A percentile compares a stretch with the other conserved stretches of the same genome.
Conservation (phyloP, 2,888 invertebrate genomes). For the Yponomeuta plumbellus region DNA sequence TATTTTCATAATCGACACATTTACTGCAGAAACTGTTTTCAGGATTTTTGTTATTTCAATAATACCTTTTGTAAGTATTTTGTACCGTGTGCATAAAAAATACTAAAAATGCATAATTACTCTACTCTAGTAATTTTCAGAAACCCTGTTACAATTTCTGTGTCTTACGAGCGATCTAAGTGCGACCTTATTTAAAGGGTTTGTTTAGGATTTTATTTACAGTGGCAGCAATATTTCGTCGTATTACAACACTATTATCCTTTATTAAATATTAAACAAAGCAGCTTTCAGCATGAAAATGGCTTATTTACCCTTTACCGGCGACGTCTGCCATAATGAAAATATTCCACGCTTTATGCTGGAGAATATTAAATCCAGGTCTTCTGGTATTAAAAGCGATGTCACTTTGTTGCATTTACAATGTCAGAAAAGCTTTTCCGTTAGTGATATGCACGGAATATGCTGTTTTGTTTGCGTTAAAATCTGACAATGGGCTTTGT, state of each 20-base stretch:
- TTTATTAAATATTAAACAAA: conserved; percentile 39
- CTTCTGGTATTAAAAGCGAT: conserved; percentile 29
- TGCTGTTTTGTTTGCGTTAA: neutral
- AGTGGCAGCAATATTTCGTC: too few species aligned
- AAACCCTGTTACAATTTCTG: too few species aligned
- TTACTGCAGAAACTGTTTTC: too few species aligned
- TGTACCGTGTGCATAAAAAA: too few species aligned
- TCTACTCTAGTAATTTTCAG: too few species aligned
- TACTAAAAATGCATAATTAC: too few species aligned
- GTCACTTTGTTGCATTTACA: conserved; percentile 14
- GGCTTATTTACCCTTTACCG: conserved; percentile 40
- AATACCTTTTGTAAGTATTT: too few species aligned
- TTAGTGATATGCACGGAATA: neutral
- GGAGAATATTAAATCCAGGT: conserved; percentile 58
- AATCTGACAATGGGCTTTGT: neutral
- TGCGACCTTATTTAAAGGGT: too few species aligned
- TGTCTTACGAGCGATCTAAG: too few species aligned
- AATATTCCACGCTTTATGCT: conserved; percentile 65
- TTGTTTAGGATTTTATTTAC: too few species aligned
- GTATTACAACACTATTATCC: conserved; percentile 20
- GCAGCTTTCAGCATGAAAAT: conserved; percentile 35
- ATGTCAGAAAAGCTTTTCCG: neutral
- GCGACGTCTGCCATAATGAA: conserved; percentile 55
- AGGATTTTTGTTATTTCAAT: too few species aligned
- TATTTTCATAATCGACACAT: too few species aligned